Conservation (phyloP, 2,888 invertebrate genomes). For the Mylabris sibirica region DNA sequence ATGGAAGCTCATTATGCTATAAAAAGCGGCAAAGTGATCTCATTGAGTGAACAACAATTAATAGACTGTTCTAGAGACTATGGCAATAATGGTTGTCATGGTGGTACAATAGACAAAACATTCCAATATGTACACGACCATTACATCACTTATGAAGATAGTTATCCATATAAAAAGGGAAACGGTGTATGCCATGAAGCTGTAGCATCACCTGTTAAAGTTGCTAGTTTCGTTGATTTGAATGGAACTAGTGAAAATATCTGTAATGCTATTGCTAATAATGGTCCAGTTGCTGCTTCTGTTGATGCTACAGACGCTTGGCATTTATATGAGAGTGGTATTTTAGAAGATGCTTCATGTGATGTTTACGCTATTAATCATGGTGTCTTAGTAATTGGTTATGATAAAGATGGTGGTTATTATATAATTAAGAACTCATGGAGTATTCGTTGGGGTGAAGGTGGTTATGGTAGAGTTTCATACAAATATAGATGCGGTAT, state of each 20-base stretch:
- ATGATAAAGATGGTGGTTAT: slow-evolving; percentile 79
- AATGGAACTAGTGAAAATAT: slow-evolving; percentile 75
- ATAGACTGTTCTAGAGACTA: slow-evolving; percentile 64
- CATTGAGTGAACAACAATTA: slow-evolving; percentile 66
- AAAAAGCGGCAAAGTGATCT: slow-evolving; percentile 62
- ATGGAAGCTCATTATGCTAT: slow-evolving; percentile 64
- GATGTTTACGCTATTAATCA: slow-evolving; percentile 73
- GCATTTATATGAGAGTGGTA: slow-evolving; percentile 81
- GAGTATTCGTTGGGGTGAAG: slow-evolving; percentile 57
- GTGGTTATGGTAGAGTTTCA: slow-evolving; percentile 37
- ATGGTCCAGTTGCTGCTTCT: slow-evolving; percentile 86
- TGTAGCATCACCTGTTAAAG: slow-evolving; percentile 23
- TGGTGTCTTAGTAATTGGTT: slow-evolving; percentile 82
- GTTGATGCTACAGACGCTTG: slow-evolving; percentile 85
- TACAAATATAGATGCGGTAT: slow-evolving; percentile 15
- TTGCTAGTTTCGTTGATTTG: slow-evolving; percentile 75
- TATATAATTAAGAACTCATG: slow-evolving; percentile 76
- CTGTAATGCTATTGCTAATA: slow-evolving; percentile 76
- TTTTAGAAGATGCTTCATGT: slow-evolving; percentile 81
- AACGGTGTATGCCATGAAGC: slow-evolving; percentile 39
- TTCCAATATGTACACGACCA: slow-evolving; percentile 61
- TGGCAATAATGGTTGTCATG: slow-evolving; percentile 64
- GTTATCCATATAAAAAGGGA: slow-evolving; percentile 64
- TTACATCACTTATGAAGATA: slow-evolving; percentile 64
- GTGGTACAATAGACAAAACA: slow-evolving; percentile 63